Evolutionary conservation across 2,888 invertebrate genomes (phyloP), one percentile per base, ranked within the genome.

Genomic region (Iselma pallidipennis): DNA sequence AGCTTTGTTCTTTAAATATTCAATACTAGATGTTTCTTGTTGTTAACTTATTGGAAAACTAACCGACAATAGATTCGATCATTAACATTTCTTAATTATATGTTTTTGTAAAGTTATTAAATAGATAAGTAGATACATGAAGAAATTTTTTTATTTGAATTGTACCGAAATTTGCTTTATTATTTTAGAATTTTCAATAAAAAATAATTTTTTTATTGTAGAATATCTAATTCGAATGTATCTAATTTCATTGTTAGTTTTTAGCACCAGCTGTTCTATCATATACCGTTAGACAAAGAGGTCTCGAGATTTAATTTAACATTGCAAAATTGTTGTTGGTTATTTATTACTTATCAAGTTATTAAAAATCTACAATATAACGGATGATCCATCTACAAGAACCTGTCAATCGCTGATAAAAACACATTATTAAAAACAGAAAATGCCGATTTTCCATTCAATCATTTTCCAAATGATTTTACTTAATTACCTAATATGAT

Each of bases 161-260:
- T n/a, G n/a, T n/a, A n/a, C n/a, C n/a, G n/a, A n/a, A n/a, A n/a
- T n/a, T n/a, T n/a, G n/a, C n/a, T n/a, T n/a, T n/a, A n/a, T n/a
- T n/a, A n/a, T n/a, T n/a, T n/a, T n/a, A n/a, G n/a, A n/a, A n/a
- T n/a, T n/a, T n/a, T n/a, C n/a, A n/a, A n/a, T n/a, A n/a, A n/a
- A n/a, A n/a, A n/a, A n/a, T n/a, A n/a, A n/a, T n/a, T n/a, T 42
- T 16, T 14, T 7, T 45, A n/a, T 23, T 45, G 21, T 23, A 45
- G 23, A 45, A 12, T 23, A 45, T 45, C 21, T 45, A 45, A 45
- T 45, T 1, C 21, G 21, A 21, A 45, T 45, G 23, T 45, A 45
- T 45, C 45, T 45, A 23, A 45, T 45, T 45, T 45, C 23, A 45
- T 45, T 45, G 23, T 45, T 45, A 45, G 45, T 45, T 45, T 45